Evolutionary conservation across 2,888 invertebrate species (phyloP), one percentile per base, ranked within the genome.

Genomic region (Galeopsomyia nigrocyanea): DNA sequence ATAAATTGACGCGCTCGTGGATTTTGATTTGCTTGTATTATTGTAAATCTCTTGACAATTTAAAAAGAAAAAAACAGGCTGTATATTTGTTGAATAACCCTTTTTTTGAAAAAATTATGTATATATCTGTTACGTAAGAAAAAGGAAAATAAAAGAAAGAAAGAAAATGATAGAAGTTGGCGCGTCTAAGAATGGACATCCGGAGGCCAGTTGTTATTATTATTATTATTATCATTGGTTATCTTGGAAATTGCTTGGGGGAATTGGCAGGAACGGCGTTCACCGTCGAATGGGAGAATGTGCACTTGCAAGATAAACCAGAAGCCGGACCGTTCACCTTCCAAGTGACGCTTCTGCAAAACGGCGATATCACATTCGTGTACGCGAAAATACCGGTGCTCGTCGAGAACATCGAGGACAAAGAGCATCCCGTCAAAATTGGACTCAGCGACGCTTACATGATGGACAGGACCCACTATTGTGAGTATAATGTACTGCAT

Each of bases 391-490:
- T 98, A 49, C 97, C 98, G 0, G 88, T 95, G 1, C 87, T 90
- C 16, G 91, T 98, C 9, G 90, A 91, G 75, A 87, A 90, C 3
- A 97, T 99, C 77, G 91, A 92, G 80, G 95, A 96, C 82, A 90
- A 90, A 31, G 90, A 92, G 70, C 99, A 99, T 88, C 99, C 99
- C 0, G 98, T 99, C 50, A 99, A 99, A 89, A 94, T 99, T 67
- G 99, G 99, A 57, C 90, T 99, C 58, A 98, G 98, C 60, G 99
- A 99, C 88, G 99, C 99, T 0, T 99, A 98, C 84, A 95, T 98
- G 78, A 94, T 95, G 82, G 97, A 98, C 82, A 91, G 94, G 81
- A 92, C 92, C 58, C 90, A 94, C 50, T 93, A 93, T 87, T 93
- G 96, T 96, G 90, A 78, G 65, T 71, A 26, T 7, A 19, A 21